Base-by-base conservation (phyloP, 2,797 vertebrate species). In the Cetoscarus ocellatus region DNA sequence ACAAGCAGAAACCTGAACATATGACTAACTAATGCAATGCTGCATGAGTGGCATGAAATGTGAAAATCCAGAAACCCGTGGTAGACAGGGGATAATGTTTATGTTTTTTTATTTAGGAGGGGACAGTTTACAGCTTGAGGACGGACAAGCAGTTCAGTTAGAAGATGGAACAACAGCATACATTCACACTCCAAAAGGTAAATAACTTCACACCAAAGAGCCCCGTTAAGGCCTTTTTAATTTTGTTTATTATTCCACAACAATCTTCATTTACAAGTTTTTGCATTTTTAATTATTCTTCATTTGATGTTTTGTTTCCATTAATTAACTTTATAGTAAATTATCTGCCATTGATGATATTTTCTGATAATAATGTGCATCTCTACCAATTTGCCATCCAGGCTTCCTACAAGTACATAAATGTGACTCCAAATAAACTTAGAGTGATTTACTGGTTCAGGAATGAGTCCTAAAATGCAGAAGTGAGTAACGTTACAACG, bases 111-210 rank as follows among this genome's bases (percentile, higher is more conserved):
- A 1, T 74, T 71, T 66, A 96, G 92, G 92, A 94, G 96, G 95
- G 61, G 98, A 98, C 85, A 95, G 96, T 91, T 93, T 99, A 79
- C 96, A 96, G 42, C 92, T 99, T 68, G 98, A 99, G 62, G 98
- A 99, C 56, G 98, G 97, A n/a, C 98, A 99, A 72, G 96, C 98
- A 8, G 97, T 99, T 58, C 97, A 99, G 81, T 88, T 99, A 55
- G 98, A 99, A 86, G 98, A 99, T 63, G 98, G 98, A 76, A 99
- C 98, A 7, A 99, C 98, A 0, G 98, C 98, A 1, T 99, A 96
- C 86, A 99, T 99, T 90, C 98, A 99, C 74, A 91, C 98, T 43
- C 96, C 97, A 3, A 99, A 99, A 98, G 97, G 98, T 99, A 93
- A 61, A 19, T 59, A 17, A 73, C 47, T 51, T 8, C 38, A 19